Base-by-base conservation (phyloP, 2,113 vertebrate genomes). In the human (Homo sapiens) region DNA sequence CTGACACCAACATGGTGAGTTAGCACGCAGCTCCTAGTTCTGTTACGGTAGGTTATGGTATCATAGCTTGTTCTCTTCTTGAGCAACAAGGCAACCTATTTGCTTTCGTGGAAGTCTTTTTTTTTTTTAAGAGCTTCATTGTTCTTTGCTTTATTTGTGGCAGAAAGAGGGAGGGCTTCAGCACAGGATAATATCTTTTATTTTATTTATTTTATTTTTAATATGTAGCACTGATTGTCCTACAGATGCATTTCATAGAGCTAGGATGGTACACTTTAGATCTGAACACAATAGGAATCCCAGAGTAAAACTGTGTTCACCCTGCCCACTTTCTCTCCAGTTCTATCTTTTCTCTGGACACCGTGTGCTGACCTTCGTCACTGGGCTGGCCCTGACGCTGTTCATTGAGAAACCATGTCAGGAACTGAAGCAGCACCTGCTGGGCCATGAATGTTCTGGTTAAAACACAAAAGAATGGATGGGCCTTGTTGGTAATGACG, bases 301-400 rank as follows among this genome's bases (percentile, higher is more conserved):
- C 18, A 45, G 3, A 66, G 25, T 72, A 76, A 70, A 70, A 11
- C 8, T 35, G 30, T 14, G 10, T 25, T 22, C 35, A 1, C 64
- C 8, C 76, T 18, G n/a, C 16, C 88, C 3, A 22, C 82, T 94
- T 94, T 86, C 59, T 64, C 59, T 87, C 20, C 93, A 99, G 99
- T 98, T 99, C 95, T 99, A 99, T 96, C 98, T 99, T 89, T 99
- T 99, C 97, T 92, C 98, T 1, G 99, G 99, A 88, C 99, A 99
- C 96, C 96, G 98, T 78, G 89, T 98, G 50, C 93, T 99, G 96
- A 99, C 99, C 2, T 35, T 99, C 70, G 25, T 96, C 88, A 55
- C 94, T 6, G 98, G 98, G 91, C 98, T 98, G 52, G 92, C 98
- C 45, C 97, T 99, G 64, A 99, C 98, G 0, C 97, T 99, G 80